phyloP scores from a whole-genome alignment of 2,888 invertebrate genomes.

The Toxonevra muliebris region DNA sequence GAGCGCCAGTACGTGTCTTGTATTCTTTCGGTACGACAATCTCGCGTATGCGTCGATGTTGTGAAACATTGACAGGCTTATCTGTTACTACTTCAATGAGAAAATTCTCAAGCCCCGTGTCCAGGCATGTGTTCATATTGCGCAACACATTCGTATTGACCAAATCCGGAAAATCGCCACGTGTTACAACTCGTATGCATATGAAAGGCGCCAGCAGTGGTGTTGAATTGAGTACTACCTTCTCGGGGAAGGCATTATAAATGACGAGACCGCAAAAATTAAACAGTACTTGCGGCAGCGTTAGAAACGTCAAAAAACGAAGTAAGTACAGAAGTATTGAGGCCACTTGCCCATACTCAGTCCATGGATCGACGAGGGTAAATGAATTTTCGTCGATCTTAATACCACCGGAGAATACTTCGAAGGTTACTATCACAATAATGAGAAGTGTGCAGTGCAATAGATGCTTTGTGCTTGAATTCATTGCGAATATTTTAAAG shows the following conservation, averaged over 20 bases:
- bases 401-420: constrained; percentile 74
- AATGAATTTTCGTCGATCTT: constrained; percentile 68
- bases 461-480: constrained; percentile 74
- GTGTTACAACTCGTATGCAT: constrained; percentile 92
- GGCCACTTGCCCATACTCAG: constrained; percentile 80
- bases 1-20: constrained; percentile 88
- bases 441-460: constrained; percentile 81
- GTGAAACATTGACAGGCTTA: constrained; percentile 79
- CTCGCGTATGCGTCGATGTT: constrained; percentile 83
- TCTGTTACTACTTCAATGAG: constrained; percentile 96
- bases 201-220: constrained; percentile 93
- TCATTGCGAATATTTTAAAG: constrained; percentile 46
- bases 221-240: constrained; percentile 86
- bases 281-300: constrained; percentile 88
- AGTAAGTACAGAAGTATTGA: constrained; percentile 80
- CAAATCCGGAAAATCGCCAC: constrained; percentile 92
- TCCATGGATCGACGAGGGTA: constrained; percentile 79
- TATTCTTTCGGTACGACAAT: constrained; percentile 89
- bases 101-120: constrained; percentile 93
- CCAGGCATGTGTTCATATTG: constrained; percentile 87
- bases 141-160: constrained; percentile 86
- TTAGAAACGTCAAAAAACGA: constrained; percentile 82
- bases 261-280: constrained; percentile 82
- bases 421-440: constrained; percentile 78
- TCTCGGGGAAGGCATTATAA: constrained; percentile 95